phyloP scores from a whole-genome alignment of 2,888 invertebrate genomes.

The Agrotis segetum region DNA sequence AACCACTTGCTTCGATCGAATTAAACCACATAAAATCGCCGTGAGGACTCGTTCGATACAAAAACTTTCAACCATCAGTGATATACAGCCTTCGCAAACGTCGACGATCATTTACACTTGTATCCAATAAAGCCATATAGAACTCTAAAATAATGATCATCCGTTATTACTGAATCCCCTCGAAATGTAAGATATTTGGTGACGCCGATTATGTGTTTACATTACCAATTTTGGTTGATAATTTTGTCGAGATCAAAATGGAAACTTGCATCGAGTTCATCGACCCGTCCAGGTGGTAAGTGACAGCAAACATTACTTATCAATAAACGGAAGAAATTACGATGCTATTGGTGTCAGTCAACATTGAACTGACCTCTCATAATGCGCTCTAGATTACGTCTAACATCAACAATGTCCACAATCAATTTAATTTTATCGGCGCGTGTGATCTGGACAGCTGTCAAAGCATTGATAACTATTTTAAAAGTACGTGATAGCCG shows the following conservation, averaged over 20 bases:
- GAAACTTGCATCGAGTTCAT: constrained; percentile 78
- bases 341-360: constrained; percentile 80
- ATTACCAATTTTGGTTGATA: constrained; percentile 75
- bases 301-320: constrained; percentile 85
- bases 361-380: constrained; percentile 87
- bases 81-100: constrained; percentile 74
- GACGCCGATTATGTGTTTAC: constrained; percentile 75
- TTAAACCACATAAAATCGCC: constrained; percentile 87
- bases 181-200: constrained; percentile 69
- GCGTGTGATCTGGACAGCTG: constrained; percentile 77
- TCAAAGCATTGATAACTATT: constrained; percentile 73
- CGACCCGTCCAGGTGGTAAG: constrained; percentile 86
- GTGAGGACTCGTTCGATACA: constrained; percentile 73
- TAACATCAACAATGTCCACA: constrained; percentile 75
- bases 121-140: constrained; percentile 77
- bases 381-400: constrained; percentile 83
- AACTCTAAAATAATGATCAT: constrained; percentile 66
- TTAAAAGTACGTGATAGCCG: constrained; percentile 48
- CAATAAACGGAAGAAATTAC: constrained; percentile 87
- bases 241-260: constrained; percentile 75
- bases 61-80: constrained; percentile 78
- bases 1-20: constrained; percentile 82
- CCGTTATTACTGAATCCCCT: constrained; percentile 64
- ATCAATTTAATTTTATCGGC: constrained; percentile 78
- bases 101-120: constrained; percentile 75